Conservation (phyloP, 2,888 invertebrate species). For the Conchocele bisecta region DNA sequence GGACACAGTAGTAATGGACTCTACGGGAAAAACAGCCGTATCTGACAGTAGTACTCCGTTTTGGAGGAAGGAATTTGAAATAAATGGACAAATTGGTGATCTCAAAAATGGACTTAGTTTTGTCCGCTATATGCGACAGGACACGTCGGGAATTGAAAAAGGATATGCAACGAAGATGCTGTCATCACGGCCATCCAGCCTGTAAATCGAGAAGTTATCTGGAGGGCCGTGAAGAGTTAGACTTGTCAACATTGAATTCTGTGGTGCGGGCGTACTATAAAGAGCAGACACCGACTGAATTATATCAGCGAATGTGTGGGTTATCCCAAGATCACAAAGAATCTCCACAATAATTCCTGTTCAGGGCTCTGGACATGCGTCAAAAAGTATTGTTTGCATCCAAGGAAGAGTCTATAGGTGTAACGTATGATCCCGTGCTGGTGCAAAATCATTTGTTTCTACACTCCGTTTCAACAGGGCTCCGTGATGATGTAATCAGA, state of each 20-base stretch:
- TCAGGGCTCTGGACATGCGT: conserved; percentile 13
- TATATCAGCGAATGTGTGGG: conserved; percentile 21
- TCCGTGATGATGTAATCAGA: conserved; percentile 9
- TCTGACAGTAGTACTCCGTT: not conserved
- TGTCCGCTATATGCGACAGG: conserved; percentile 23
- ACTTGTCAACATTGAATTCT: not conserved
- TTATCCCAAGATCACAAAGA: conserved; percentile 4
- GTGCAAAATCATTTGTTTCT: conserved; percentile 6
- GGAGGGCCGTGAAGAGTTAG: conserved; percentile 13
- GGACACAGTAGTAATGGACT: too few species aligned
- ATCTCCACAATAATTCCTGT: conserved; percentile 10
- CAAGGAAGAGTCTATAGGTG: not conserved
- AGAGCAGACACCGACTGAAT: conserved; percentile 15
- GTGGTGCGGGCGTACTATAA: conserved; percentile 24
- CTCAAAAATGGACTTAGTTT: not conserved
- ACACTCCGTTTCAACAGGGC: conserved; percentile 15
- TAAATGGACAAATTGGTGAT: conserved; percentile 24
- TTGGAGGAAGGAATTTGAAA: conserved; percentile 22
- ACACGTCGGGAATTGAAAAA: conserved; percentile 5
- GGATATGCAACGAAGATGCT: not conserved
- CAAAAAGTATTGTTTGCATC: conserved; percentile 15
- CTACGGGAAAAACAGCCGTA: too few species aligned
- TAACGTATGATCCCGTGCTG: conserved; percentile 1
- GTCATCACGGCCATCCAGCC: conserved; percentile 17
- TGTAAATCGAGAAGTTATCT: conserved; percentile 20